Conservation (phyloP, 2,113 vertebrate species). For the Menidia beryllina region DNA sequence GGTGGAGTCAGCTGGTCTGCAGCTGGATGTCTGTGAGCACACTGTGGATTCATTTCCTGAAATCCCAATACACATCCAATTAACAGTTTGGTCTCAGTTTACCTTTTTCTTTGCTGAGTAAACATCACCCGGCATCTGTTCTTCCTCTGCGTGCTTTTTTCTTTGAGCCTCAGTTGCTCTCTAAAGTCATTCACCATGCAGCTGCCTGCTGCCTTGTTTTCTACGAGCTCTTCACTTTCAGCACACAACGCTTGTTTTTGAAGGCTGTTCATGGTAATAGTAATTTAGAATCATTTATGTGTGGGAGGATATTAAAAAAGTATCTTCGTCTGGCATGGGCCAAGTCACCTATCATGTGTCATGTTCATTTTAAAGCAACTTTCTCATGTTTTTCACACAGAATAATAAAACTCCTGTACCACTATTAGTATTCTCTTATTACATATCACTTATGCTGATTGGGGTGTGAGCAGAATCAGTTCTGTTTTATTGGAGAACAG, state of each 20-base stretch:
- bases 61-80: constrained; percentile 23
- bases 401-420: no score
- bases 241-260: no score
- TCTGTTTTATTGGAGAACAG: no score
- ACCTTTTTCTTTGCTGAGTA: constrained; percentile 26
- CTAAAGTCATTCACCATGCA: background rate
- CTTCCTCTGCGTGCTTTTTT: background rate
- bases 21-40: constrained; percentile 63
- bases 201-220: background rate
- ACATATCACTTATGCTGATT: no score
- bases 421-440: no score
- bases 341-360: no score
- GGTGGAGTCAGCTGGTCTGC: constrained; percentile 59
- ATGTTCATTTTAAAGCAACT: no score
- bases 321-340: no score
- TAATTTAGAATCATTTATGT: background rate
- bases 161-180: background rate
- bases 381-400: no score
- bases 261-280: no score
- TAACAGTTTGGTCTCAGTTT: constrained; percentile 35
- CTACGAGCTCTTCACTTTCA: background rate
- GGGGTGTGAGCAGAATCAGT: no score
- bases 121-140: constrained; percentile 49
- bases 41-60: constrained; percentile 34
- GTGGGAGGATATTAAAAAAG: no score